These are phyloP conservation scores for Apteryx mantelli DNA, from an alignment of 2,113 vertebrate genomes.

Conservation along the genomic window DNA sequence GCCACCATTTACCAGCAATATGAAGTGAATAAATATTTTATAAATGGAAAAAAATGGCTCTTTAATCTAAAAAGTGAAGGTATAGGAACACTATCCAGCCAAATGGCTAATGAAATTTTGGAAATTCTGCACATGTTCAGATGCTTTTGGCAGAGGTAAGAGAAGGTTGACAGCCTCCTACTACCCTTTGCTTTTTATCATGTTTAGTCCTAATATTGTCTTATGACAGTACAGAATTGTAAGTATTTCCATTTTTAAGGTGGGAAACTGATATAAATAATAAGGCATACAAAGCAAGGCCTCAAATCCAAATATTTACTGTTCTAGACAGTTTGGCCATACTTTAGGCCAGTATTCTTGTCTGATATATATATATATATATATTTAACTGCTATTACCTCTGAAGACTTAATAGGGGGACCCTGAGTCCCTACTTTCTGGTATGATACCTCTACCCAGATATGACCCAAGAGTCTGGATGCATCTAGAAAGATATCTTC, in stretches of 20 bases:
- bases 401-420: too few species aligned
- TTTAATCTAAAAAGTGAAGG: neutral
- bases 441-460: neutral
- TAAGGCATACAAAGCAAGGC: too few species aligned
- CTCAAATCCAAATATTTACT: too few species aligned
- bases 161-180: neutral
- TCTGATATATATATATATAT: too few species aligned
- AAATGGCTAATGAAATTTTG: neutral
- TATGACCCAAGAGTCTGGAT: neutral
- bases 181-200: accelerated
- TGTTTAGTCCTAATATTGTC: neutral
- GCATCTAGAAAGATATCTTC: neutral
- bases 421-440: neutral
- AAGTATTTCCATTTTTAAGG: too few species aligned
- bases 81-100: neutral
- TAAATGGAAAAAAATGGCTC: neutral
- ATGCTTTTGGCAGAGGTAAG: neutral
- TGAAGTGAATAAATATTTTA: neutral
- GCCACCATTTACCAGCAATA: neutral
- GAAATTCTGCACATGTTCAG: neutral
- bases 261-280: too few species aligned
- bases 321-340: too few species aligned
- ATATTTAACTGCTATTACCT: too few species aligned
- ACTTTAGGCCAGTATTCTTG: too few species aligned
- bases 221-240: neutral